Evolutionary conservation across 2,113 vertebrate genomes (phyloP), one percentile per base, ranked within the genome.

Genomic region (Epinephelus moara): DNA sequence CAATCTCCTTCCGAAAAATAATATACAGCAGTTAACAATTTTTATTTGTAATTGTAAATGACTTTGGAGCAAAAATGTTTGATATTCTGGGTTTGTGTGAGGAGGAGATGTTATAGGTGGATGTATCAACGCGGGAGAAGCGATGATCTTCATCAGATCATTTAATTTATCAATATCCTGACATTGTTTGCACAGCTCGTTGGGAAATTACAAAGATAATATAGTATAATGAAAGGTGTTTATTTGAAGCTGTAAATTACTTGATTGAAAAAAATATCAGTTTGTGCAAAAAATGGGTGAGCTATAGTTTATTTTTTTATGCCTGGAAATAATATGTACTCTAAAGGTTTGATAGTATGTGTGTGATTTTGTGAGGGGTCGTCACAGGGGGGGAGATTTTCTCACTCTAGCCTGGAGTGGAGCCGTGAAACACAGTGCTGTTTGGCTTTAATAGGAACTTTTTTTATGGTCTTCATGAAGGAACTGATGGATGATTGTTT

Each of bases 271-370:
- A 80, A 89, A 84, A 76, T 81, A 53, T 82, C 66, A 56, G 81
- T 86, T 84, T 88, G 81, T 25, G 71, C 63, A 93, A 88, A 88
- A 63, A 66, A 71, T 78, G 61, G 71, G 64, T 76, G 85, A 88
- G 80, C 78, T 85, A 92, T 87, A 93, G 87, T 92, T 90, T 92
- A 92, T 94, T 94, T 94, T 94, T 94, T 77, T 94, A 94, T 91
- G 88, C 78, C 82, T 91, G 91, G 80, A 89, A 88, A 91, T 86
- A 81, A 47, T 80, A 73, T 75, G 71, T 88, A 76, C 82, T 92
- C 89, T 71, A 70, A 78, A 67, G 70, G 71, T 88, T 89, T 90
- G 78, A 88, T 78, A 82, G 78, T 86, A 69, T 84, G 85, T 72
- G 70, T 91, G 90, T 90, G 19, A 80, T 77, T 89, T 75, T 84